A percentile compares a stretch with the other conserved stretches of the same genome.
Conservation (phyloP, 1,140 invertebrate genomes). For the Scaptomyza montana region DNA sequence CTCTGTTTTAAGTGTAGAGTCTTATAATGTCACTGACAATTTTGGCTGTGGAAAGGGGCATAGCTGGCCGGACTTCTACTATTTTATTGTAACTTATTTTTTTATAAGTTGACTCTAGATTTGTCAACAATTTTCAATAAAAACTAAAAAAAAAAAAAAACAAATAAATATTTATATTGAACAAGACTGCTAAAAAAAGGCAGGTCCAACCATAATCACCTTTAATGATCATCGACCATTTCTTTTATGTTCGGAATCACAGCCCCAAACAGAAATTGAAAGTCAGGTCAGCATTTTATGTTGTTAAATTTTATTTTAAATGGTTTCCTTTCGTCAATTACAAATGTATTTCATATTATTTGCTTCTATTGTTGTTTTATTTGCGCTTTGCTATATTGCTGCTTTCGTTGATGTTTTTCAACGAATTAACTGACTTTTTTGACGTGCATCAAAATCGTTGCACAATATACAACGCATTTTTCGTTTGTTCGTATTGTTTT, state of each 20-base stretch:
- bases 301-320: constrained; percentile 80
- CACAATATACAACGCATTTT: constrained; percentile 48
- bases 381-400: constrained; percentile 40
- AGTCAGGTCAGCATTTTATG: constrained; percentile 49
- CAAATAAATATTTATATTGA: neutral
- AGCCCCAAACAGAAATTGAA: constrained; percentile 8
- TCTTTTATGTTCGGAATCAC: constrained; percentile 10
- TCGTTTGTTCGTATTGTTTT: constrained; percentile 1
- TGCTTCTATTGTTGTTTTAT: constrained; percentile 48
- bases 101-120: no score
- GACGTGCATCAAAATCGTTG: constrained; percentile 63
- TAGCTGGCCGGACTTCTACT: no score
- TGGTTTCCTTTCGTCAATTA: constrained; percentile 76
- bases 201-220: constrained; percentile 5
- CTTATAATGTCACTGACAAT: no score
- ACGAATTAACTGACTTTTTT: constrained; percentile 57
- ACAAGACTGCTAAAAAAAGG: constrained; percentile 22
- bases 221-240: constrained; percentile 25
- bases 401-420: constrained; percentile 40
- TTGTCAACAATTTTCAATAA: no score
- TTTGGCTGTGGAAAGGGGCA: no score
- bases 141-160: no score
- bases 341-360: constrained; percentile 82
- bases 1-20: no score
- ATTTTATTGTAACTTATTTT: no score